Conservation (phyloP, 2,888 invertebrate genomes). For the Meandrusa payeni region DNA sequence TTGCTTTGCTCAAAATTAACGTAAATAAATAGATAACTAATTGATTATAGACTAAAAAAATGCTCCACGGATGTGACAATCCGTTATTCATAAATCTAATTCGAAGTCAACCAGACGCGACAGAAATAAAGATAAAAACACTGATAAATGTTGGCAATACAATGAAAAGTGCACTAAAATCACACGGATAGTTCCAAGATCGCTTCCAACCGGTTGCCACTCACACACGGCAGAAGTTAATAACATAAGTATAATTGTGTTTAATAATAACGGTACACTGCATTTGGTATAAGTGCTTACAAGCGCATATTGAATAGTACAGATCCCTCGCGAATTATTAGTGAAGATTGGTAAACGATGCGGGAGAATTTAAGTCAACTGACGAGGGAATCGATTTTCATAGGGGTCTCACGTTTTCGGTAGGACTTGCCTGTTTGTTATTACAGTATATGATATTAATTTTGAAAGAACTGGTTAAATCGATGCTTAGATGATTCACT, state of each 20-base stretch:
- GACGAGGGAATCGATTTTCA: constrained; percentile 56
- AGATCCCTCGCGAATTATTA: constrained; percentile 50
- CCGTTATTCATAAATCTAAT: constrained; percentile 23
- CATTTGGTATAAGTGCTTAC: constrained; percentile 45
- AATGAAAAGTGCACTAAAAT: constrained; percentile 62
- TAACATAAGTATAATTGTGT: constrained; percentile 50
- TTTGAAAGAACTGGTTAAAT: constrained; percentile 25
- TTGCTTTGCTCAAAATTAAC: too few relatives aligned
- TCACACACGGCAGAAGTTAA: constrained; percentile 38
- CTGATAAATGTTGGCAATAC: constrained; percentile 26
- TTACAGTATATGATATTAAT: constrained; percentile 10
- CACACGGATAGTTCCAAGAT: constrained; percentile 45
- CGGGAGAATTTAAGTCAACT: constrained; percentile 52
- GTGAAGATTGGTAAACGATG: constrained; percentile 48
- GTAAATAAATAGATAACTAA: too few relatives aligned
- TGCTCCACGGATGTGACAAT: constrained; percentile 17
- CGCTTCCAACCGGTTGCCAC: constrained; percentile 46
- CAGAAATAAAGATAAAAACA: constrained; percentile 29
- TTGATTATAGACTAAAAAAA: too few relatives aligned
- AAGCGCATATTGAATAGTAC: constrained; percentile 44
- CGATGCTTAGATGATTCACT: constrained; percentile 49
- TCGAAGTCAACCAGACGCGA: constrained; percentile 24
- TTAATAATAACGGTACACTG: constrained; percentile 61
- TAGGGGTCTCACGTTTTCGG: constrained; percentile 49
- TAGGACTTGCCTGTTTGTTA: constrained; percentile 34